Conservation (phyloP, 2,113 vertebrate species). For the Neotragus moschatus region DNA sequence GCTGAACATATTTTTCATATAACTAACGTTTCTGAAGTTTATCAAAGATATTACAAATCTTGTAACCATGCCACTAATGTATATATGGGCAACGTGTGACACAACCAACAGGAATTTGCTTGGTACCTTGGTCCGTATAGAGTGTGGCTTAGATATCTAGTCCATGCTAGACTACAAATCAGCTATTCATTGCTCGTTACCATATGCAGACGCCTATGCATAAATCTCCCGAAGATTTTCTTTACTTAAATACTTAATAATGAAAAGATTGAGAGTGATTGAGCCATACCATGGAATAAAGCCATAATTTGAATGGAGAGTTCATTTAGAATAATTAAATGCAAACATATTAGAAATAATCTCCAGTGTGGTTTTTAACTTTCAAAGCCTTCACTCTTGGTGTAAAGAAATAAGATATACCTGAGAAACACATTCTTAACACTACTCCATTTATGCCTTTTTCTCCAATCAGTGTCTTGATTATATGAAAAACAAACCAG, state of each 20-base stretch:
- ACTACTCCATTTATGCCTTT: not conserved
- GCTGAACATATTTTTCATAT: not conserved
- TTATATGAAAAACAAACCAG: not conserved
- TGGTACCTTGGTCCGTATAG: not conserved
- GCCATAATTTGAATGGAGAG: not conserved
- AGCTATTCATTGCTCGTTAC: not conserved
- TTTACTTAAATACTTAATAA: not conserved
- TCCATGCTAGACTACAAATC: not conserved
- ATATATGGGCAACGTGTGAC: not conserved
- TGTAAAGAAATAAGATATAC: not conserved
- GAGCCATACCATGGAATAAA: not conserved
- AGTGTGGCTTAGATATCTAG: not conserved
- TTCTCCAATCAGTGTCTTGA: not conserved
- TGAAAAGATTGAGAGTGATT: not conserved
- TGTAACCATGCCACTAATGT: not conserved
- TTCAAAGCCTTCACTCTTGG: not conserved
- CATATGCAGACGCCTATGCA: not conserved
- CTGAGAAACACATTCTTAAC: not conserved
- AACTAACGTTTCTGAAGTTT: slow-evolving; percentile 6
- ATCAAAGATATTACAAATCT: not conserved
- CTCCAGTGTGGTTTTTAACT: not conserved
- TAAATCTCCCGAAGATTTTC: not conserved
- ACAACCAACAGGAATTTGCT: not conserved
- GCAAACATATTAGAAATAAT: not conserved
- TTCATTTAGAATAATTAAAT: not conserved